These are phyloP conservation scores for Cylloceria caligata DNA, from an alignment of 2,888 invertebrate species.

Conservation along the genomic window DNA sequence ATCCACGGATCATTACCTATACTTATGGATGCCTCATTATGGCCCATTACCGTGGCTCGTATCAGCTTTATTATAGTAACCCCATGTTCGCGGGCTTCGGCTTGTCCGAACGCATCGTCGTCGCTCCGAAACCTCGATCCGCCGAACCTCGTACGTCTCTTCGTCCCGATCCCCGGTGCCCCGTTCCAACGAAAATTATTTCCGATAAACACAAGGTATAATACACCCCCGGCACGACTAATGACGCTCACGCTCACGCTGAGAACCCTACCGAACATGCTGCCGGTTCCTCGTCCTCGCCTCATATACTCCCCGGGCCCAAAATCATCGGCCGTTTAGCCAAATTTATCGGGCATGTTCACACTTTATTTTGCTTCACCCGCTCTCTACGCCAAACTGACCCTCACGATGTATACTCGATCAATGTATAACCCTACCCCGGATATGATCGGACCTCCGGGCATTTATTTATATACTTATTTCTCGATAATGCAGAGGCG, in stretches of 20 bases:
- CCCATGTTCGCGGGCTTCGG: constrained; percentile 67
- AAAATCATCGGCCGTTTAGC: constrained; percentile 81
- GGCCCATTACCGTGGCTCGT: constrained; percentile 82
- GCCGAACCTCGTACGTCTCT: constrained; percentile 3
- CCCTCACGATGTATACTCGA: constrained; percentile 21
- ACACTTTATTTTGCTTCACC: constrained; percentile 78
- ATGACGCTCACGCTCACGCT: constrained; percentile 57
- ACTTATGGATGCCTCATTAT: constrained; percentile 82
- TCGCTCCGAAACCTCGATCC: neutral
- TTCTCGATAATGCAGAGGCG: neutral
- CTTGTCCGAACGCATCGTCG: constrained; percentile 37
- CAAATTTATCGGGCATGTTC: constrained; percentile 83
- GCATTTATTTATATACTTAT: constrained; percentile 8
- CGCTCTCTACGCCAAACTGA: neutral
- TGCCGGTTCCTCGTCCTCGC: constrained; percentile 37
- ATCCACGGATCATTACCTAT: constrained; percentile 81
- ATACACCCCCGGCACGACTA: constrained; percentile 60
- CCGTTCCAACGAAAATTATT: constrained; percentile 76
- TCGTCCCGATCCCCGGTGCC: too few species aligned
- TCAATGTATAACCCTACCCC: constrained; percentile 2
- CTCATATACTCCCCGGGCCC: constrained; percentile 21
- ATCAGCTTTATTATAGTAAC: constrained; percentile 81
- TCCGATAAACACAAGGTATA: constrained; percentile 76
- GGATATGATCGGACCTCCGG: constrained; percentile 36
- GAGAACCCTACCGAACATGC: constrained; percentile 48